Evolutionary conservation across 2,797 vertebrate species (phyloP).

Genomic region (Amblyraja radiata): DNA sequence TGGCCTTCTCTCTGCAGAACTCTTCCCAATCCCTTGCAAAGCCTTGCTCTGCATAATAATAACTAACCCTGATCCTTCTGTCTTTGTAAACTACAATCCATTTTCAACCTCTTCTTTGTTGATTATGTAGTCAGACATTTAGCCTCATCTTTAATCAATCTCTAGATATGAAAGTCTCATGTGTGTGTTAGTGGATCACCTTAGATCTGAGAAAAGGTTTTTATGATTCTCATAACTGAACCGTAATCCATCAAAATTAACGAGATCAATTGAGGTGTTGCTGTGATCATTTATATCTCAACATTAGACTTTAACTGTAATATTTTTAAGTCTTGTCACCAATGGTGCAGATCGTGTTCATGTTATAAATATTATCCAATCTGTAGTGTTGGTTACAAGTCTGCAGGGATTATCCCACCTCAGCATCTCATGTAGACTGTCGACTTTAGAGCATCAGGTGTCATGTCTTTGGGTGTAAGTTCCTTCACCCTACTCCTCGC

Average conservation of each 20-base stretch:
- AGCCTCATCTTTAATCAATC: not conserved
- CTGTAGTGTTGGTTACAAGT: not conserved
- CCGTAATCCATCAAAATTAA: not conserved
- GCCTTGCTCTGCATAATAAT: not conserved
- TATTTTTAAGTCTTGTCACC: slow-evolving; percentile 19
- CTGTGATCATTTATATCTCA: not conserved
- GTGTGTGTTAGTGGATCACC: too few species aligned
- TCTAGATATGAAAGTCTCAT: not conserved
- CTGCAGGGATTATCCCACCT: not conserved
- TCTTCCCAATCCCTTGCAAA: not conserved
- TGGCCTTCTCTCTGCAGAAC: not conserved
- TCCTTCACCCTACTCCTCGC: not conserved
- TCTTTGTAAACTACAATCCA: not conserved
- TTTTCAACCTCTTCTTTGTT: not conserved
- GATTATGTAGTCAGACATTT: not conserved
- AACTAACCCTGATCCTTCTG: not conserved
- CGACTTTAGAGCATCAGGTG: not conserved
- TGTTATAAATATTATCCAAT: not conserved
- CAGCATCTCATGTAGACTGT: not conserved
- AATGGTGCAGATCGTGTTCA: not conserved
- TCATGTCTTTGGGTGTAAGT: not conserved
- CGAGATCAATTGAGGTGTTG: not conserved
- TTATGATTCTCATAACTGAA: not conserved
- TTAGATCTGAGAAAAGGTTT: not conserved
- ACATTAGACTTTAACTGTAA: not conserved